A percentile compares a stretch with the other conserved stretches of the same genome.
These are phyloP conservation scores for Vespertilio murinus DNA, from an alignment of 2,797 vertebrate species.

Conservation along the genomic window DNA sequence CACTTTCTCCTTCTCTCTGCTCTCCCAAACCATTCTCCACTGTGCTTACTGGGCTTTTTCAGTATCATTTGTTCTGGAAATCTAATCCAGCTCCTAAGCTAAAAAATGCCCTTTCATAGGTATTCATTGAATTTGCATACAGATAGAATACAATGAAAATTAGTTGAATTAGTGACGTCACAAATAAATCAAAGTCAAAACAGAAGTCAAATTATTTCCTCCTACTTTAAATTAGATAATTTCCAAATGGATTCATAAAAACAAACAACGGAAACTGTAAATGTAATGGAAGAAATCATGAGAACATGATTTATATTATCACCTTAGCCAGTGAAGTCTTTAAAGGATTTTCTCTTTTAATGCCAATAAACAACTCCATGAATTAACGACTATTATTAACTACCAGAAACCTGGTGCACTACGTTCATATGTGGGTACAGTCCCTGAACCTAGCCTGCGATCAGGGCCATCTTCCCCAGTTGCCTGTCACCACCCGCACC, in stretches of 20 bases:
- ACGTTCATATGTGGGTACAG: too few species aligned
- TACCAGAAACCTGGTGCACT: too few species aligned
- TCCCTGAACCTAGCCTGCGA: too few species aligned
- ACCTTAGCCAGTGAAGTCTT: not conserved
- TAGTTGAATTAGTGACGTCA: not conserved
- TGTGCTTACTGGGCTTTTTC: not conserved
- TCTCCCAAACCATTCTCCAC: not conserved
- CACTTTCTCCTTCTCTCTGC: not conserved
- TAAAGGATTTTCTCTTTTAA: not conserved
- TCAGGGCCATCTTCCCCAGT: too few species aligned
- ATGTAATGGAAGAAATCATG: not conserved
- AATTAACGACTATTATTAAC: not conserved
- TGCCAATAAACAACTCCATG: not conserved
- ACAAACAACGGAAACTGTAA: not conserved
- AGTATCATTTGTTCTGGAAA: not conserved
- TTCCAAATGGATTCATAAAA: constrained; percentile 9
- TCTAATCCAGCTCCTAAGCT: not conserved
- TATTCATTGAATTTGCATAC: not conserved
- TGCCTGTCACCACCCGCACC: too few species aligned
- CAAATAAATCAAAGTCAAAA: constrained; percentile 21
- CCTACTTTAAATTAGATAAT: not conserved
- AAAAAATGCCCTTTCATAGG: not conserved
- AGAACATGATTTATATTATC: not conserved
- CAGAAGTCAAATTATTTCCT: not conserved
- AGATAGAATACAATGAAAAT: not conserved